These are phyloP conservation scores for Amphipoea lucens DNA, from an alignment of 2,888 invertebrate species.

Conservation along the genomic window DNA sequence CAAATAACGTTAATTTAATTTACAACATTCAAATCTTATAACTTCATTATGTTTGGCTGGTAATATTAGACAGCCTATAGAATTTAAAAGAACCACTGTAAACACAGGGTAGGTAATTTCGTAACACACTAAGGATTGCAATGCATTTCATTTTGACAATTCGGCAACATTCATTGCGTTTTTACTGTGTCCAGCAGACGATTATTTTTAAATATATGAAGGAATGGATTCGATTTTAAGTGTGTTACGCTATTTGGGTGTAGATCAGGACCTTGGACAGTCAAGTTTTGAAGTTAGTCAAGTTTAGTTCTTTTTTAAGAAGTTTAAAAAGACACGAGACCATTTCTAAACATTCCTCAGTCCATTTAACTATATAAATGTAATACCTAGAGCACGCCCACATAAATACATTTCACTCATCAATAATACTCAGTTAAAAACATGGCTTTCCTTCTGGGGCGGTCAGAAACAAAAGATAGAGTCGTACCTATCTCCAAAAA, in stretches of 20 bases:
- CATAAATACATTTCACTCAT: no score
- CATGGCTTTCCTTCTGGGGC: background rate
- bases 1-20: background rate
- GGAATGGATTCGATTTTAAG: no score
- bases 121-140: no score
- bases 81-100: background rate
- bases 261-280: background rate
- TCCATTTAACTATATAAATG: background rate
- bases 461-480: background rate
- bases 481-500: background rate
- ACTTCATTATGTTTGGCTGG: background rate
- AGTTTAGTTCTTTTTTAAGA: background rate
- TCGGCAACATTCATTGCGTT: no score
- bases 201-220: no score
- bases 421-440: background rate
- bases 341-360: background rate
- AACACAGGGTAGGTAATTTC: background rate
- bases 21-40: background rate
- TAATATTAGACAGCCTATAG: background rate
- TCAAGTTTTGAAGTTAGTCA: background rate
- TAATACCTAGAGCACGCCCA: background rate
- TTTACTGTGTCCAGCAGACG: no score
- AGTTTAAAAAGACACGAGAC: background rate
- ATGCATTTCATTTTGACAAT: no score
- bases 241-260: no score